Base-by-base conservation (phyloP, 2,797 vertebrate genomes). In the Artibeus jamaicensis region DNA sequence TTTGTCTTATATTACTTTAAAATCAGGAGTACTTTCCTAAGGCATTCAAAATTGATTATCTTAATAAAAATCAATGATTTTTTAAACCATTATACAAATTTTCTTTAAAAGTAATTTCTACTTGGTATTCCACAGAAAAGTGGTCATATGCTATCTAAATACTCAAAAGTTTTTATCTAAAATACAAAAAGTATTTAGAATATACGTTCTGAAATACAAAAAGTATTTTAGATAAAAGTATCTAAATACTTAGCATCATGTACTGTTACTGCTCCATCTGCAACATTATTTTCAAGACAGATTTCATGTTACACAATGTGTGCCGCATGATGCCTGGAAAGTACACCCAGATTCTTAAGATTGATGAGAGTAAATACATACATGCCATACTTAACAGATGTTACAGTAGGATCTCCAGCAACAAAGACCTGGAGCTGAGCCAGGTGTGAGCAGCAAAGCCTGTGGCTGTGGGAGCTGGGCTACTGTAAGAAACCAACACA, bases 401-500 rank as follows among this genome's bases (percentile, higher is more conserved):
- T 96, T 95, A 89, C 71, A 68, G 79, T 79, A 93, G 91, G 89
- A 91, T 94, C 94, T 96, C 91, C 76, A 97, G 82, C 57, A 96
- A 96, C 94, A 96, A 97, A 97, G 88, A 86, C n/a, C 32, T 96
- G 96, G 96, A 92, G 37, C 48, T 77, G 37, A 50, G 91, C 93
- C 97, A 97, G 67, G 59, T 81, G 18, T 65, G 42, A 95, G 71
- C 46, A 86, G 78, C 46, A 86, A 70, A 91, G 57, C 44, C 19
- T 77, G 59, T 29, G 78, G 46, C 90, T 92, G 2, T 5, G 19
- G 57, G 92, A 91, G 50, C 65, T 76, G 42, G 34, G 65, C 73
- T 81, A 15, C 32, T 42, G 34, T 18, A 70, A 79, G 93, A 96
- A 96, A 78, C 44, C 62, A 92, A 62, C n/a, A 70, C 50, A 44